phyloP scores from a whole-genome alignment of 2,888 invertebrate genomes.

The Horisme vitalbata region DNA sequence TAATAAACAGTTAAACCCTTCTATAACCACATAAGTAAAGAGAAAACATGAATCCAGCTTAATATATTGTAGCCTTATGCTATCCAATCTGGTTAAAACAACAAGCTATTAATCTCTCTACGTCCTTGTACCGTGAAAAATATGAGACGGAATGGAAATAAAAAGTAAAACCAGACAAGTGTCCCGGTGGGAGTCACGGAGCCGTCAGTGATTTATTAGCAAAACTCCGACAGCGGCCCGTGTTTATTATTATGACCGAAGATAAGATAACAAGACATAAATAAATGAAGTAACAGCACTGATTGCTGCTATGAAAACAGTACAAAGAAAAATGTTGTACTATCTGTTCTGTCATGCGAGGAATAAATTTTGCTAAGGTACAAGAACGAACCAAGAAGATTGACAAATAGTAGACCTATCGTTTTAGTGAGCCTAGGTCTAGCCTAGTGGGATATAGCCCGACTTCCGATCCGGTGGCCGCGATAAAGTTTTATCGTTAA shows the following conservation, averaged over 20 bases:
- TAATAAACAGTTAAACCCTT: no score
- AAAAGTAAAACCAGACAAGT: slow-evolving; percentile 38
- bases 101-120: slow-evolving; percentile 27
- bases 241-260: slow-evolving; percentile 46
- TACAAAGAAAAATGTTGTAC: no score
- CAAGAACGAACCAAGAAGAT: no score
- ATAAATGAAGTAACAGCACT: slow-evolving; percentile 33
- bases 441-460: no score
- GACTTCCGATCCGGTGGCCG: no score
- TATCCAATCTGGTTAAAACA: slow-evolving; percentile 16
- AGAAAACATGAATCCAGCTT: neutral
- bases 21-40: neutral
- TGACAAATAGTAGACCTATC: no score
- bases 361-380: no score
- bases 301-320: slow-evolving; percentile 9
- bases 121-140: slow-evolving; percentile 25
- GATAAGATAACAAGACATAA: slow-evolving; percentile 44
- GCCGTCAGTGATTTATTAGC: slow-evolving; percentile 48
- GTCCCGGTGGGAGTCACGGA: slow-evolving; percentile 25
- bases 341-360: no score
- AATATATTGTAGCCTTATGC: neutral
- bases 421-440: no score
- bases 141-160: slow-evolving; percentile 36
- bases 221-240: slow-evolving; percentile 33
- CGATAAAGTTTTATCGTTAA: no score